phyloP scores from a whole-genome alignment of 2,888 invertebrate genomes.

The Cancer borealis region DNA sequence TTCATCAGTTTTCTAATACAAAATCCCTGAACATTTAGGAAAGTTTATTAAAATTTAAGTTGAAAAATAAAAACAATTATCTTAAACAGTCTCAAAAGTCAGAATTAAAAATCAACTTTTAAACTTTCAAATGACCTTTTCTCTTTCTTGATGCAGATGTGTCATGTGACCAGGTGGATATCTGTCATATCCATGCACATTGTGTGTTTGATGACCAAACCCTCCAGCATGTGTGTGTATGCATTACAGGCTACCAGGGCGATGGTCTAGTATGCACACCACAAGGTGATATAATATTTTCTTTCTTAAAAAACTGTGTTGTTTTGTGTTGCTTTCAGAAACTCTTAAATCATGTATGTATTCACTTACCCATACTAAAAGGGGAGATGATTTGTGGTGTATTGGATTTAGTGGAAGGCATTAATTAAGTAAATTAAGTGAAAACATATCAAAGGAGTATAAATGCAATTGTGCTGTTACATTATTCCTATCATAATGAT shows the following conservation, averaged over 20 bases:
- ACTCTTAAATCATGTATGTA: too few species aligned
- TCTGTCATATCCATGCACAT: conserved; percentile 90
- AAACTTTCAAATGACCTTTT: not conserved
- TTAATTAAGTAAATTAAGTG: not conserved
- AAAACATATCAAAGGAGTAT: too few species aligned
- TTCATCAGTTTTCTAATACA: not conserved
- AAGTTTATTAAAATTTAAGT: too few species aligned
- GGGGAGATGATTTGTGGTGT: not conserved
- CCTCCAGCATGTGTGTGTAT: conserved; percentile 81
- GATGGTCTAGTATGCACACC: conserved; percentile 81
- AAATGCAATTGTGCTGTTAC: too few species aligned
- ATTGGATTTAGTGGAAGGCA: not conserved
- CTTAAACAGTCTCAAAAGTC: not conserved
- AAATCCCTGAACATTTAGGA: too few species aligned
- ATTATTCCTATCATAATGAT: too few species aligned
- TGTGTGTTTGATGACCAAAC: conserved; percentile 83
- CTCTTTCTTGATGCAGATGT: conserved; percentile 78
- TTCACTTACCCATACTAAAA: not conserved
- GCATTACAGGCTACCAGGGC: conserved; percentile 83
- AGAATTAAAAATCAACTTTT: not conserved
- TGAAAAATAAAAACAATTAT: not conserved
- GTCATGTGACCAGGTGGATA: conserved; percentile 81
- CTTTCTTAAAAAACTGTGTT: not conserved
- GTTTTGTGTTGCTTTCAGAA: not conserved
- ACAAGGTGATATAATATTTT: conserved; percentile 68